A percentile compares a stretch with the other conserved stretches of the same genome.
Conservation (phyloP, 2,888 invertebrate genomes). For the Agelastica alni region DNA sequence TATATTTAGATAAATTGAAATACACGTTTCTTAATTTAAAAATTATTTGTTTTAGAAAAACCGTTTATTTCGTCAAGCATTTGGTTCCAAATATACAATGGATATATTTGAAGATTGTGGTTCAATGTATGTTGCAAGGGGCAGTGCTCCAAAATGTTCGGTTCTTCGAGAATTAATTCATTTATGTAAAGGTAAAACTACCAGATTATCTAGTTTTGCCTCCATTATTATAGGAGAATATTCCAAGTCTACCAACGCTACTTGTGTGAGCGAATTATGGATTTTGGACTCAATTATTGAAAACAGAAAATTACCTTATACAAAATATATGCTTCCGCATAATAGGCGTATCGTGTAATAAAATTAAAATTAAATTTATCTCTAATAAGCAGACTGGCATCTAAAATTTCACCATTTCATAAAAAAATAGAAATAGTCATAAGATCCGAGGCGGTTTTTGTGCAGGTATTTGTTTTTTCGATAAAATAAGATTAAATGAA, state of each 20-base stretch:
- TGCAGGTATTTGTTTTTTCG: no score
- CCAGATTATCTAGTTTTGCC: slow-evolving; percentile 57
- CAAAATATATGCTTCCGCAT: slow-evolving; percentile 52
- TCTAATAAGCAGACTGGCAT: no score
- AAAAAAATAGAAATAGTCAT: no score
- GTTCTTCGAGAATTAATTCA: slow-evolving; percentile 64
- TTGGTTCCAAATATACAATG: slow-evolving; percentile 62
- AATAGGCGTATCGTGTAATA: slow-evolving; percentile 1
- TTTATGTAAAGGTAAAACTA: slow-evolving; percentile 63
- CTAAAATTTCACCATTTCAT: no score
- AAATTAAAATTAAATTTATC: no score
- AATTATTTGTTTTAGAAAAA: slow-evolving; percentile 59
- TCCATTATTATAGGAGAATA: slow-evolving; percentile 61
- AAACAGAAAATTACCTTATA: slow-evolving; percentile 54
- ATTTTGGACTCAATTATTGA: slow-evolving; percentile 66
- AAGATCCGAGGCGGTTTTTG: no score
- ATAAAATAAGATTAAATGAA: no score
- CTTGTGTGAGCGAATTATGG: slow-evolving; percentile 65
- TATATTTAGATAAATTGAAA: no score
- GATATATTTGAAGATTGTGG: slow-evolving; percentile 65
- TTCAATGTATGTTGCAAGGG: slow-evolving; percentile 61
- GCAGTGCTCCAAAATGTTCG: slow-evolving; percentile 58
- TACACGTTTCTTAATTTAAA: no score
- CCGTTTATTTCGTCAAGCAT: slow-evolving; percentile 65
- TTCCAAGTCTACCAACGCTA: slow-evolving; percentile 35